Evolutionary conservation across 2,113 vertebrate genomes (phyloP).

Genomic region (Lophius piscatorius): DNA sequence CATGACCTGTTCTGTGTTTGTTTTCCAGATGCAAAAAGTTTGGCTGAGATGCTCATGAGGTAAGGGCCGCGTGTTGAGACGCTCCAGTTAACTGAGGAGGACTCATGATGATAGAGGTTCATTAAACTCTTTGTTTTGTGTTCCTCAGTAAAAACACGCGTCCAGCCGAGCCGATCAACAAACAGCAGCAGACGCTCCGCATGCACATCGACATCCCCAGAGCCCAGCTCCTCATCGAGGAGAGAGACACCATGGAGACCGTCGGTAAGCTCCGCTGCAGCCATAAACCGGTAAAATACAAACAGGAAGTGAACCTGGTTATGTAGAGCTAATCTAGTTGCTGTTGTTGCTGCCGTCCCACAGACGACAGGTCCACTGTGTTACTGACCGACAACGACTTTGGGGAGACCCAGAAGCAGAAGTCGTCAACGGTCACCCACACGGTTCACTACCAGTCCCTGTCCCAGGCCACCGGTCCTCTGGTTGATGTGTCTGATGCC

Average conservation of each 20-base stretch:
- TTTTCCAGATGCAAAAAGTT: slow-evolving; percentile 94
- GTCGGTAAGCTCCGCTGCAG: slow-evolving; percentile 82
- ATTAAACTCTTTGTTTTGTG: not conserved
- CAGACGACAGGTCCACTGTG: slow-evolving; percentile 96
- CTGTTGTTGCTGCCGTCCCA: not conserved
- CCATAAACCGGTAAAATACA: too few relatives aligned
- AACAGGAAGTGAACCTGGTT: not conserved
- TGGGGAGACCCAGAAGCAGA: slow-evolving; percentile 95
- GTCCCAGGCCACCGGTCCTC: slow-evolving; percentile 94
- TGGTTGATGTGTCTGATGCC: slow-evolving; percentile 97
- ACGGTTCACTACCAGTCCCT: slow-evolving; percentile 97
- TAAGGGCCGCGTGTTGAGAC: slow-evolving; percentile 71
- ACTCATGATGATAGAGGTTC: not conserved
- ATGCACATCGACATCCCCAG: slow-evolving; percentile 99
- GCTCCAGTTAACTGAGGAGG: not conserved
- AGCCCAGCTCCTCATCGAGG: slow-evolving; percentile 96
- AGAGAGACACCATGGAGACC: slow-evolving; percentile 98
- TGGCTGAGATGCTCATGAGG: slow-evolving; percentile 99
- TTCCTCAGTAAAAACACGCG: slow-evolving; percentile 93
- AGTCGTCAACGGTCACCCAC: slow-evolving; percentile 96
- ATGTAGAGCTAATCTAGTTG: not conserved
- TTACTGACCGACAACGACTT: slow-evolving; percentile 96
- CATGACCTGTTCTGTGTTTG: slow-evolving; percentile 48
- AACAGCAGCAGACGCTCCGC: slow-evolving; percentile 95
- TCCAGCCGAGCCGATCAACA: slow-evolving; percentile 94